Evolutionary conservation across 2,888 invertebrate species (phyloP).

Genomic region (Diloba caeruleocephala): DNA sequence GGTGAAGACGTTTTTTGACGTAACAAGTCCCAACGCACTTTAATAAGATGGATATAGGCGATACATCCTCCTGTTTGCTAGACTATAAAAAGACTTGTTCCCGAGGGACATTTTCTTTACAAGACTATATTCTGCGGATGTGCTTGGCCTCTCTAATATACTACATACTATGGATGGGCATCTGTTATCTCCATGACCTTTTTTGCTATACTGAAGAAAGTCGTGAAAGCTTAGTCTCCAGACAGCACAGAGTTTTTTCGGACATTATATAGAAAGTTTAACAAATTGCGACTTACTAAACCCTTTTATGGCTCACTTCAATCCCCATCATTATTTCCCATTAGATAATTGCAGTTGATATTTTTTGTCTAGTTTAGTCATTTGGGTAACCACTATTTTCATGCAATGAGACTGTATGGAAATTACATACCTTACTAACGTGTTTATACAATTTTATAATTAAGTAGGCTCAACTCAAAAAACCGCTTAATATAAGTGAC

Average conservation of each 20-base stretch:
- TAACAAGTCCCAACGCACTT: slow-evolving; percentile 61
- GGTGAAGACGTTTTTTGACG: slow-evolving; percentile 69
- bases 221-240: background rate
- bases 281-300: too few species aligned
- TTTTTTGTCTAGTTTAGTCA: too few species aligned
- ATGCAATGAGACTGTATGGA: slow-evolving; percentile 14
- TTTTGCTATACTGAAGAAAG: slow-evolving; percentile 4
- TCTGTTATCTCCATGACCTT: slow-evolving; percentile 49
- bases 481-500: slow-evolving; percentile 7
- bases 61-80: slow-evolving; percentile 21
- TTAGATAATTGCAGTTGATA: too few species aligned
- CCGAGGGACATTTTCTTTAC: slow-evolving; percentile 36
- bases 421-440: slow-evolving; percentile 9
- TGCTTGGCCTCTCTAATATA: slow-evolving; percentile 64
- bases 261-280: too few species aligned
- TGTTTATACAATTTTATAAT: slow-evolving; percentile 2
- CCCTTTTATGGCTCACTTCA: slow-evolving; percentile 6
- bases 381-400: too few species aligned
- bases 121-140: slow-evolving; percentile 63
- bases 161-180: slow-evolving; percentile 57
- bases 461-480: slow-evolving; percentile 23
- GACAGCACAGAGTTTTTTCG: slow-evolving; percentile 15
- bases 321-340: background rate
- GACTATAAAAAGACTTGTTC: slow-evolving; percentile 5
- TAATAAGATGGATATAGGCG: slow-evolving; percentile 25